Percentiles rank a stretch among this genome's conserved stretches.
These are phyloP conservation scores for Hyphantria cunea DNA, from an alignment of 1,140 invertebrate species.

Conservation along the genomic window DNA sequence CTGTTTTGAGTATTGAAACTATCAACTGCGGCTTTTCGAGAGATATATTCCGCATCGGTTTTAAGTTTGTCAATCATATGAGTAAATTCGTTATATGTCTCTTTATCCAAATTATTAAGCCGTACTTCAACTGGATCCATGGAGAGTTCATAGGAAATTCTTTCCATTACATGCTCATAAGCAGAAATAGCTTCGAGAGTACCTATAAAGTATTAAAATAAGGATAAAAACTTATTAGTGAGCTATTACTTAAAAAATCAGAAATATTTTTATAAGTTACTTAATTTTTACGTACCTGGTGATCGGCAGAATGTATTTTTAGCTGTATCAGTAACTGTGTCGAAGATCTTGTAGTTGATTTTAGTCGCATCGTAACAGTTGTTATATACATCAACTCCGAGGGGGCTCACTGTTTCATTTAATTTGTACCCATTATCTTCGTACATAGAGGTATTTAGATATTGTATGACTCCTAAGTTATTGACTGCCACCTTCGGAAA, in stretches of 20 bases:
- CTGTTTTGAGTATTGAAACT: conserved; percentile 87
- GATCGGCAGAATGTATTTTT: conserved; percentile 82
- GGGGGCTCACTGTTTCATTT: conserved; percentile 78
- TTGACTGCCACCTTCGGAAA: conserved; percentile 82
- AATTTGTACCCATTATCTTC: conserved; percentile 83
- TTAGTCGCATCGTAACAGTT: conserved; percentile 52
- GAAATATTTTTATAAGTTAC: no score
- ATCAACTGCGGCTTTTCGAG: conserved; percentile 16
- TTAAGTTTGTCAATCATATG: conserved; percentile 33
- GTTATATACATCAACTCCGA: conserved; percentile 36
- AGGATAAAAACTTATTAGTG: no score
- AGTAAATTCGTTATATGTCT: conserved; percentile 50
- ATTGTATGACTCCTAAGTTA: conserved; percentile 84
- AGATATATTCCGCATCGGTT: conserved; percentile 11
- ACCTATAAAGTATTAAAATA: conserved; percentile 63
- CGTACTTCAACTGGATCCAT: conserved; percentile 88
- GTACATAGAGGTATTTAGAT: conserved; percentile 82
- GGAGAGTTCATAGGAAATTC: conserved; percentile 86
- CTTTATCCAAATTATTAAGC: conserved; percentile 83
- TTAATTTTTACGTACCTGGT: conserved; percentile 5
- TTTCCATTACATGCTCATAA: conserved; percentile 92
- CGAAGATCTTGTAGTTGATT: conserved; percentile 55
- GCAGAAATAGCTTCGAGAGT: conserved; percentile 85
- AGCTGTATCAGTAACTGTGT: conserved; percentile 62
- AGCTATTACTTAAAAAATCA: no score